Evolutionary conservation across 1,140 invertebrate species (phyloP), one percentile per base, ranked within the genome.

Genomic region (Drosophila trapezifrons): DNA sequence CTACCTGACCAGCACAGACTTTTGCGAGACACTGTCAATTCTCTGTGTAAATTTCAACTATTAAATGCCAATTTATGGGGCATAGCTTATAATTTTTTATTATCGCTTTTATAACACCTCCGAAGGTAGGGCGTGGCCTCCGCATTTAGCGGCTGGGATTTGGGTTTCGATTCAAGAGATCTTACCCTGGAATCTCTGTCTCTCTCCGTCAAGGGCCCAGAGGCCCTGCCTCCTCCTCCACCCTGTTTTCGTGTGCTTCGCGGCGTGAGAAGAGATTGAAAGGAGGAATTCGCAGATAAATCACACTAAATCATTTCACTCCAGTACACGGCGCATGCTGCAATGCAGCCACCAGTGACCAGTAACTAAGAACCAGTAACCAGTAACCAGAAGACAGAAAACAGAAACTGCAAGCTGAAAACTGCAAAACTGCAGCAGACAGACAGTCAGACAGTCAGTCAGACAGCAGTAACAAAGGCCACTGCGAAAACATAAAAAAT

Each of bases 301-400:
- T 89, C 84, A 89, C 84, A 89, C 84, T 89, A 89, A 89, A 89
- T 89, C 84, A 89, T 89, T 89, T 89, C 84, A 89, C 81, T 87
- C 76, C 67, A 75, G 77, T 72, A 56, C 55, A 52, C 59, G 83
- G 71, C 79, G 84, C 84, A 89, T 87, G 83, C 84, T 67, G 79
- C 83, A 82, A 87, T 87, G 83, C 79, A 73, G 40, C 60, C 51
- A 42, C 40, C 29, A 32, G 29, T 10, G 37, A 22, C 38, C 27
- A 10, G 29, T 35, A 6, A 40, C 22, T 10, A 25, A 2, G 7
- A 17, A 45, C 27, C 15, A 20, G 4, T n/a, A 15, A 46, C n/a
- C n/a, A 56, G 40, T 20, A 25, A 49, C 22, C 65, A 27, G 42
- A 12, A 20, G 25, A 29, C 40, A n/a, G 74, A 57, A 56, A 13